phyloP scores from a whole-genome alignment of 2,113 vertebrate genomes.

The Corapipo altera region DNA sequence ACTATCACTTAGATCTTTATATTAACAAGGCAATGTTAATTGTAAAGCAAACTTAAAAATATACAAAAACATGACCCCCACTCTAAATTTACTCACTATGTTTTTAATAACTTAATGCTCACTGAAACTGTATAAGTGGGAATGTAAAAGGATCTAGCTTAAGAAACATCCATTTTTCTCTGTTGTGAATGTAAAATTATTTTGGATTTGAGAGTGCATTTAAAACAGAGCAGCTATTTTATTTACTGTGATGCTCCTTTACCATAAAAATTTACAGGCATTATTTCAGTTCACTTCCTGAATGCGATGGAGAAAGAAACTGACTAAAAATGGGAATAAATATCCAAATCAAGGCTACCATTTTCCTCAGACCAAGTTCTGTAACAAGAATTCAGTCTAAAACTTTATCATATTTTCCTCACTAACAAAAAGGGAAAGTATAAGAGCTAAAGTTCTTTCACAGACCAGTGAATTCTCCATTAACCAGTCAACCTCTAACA shows the following conservation, averaged over 20 bases:
- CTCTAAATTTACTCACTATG: neutral
- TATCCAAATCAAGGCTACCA: neutral
- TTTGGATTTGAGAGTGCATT: neutral
- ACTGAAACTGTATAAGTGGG: neutral
- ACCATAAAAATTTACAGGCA: neutral
- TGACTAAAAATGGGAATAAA: neutral
- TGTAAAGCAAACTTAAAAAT: neutral
- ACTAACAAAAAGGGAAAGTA: neutral
- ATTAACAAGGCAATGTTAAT: neutral
- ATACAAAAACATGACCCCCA: neutral
- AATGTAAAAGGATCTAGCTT: neutral
- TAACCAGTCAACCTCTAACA: neutral
- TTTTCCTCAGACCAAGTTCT: neutral
- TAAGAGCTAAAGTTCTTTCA: neutral
- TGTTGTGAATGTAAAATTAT: neutral
- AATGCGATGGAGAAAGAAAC: neutral
- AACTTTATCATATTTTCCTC: neutral
- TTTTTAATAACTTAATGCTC: neutral
- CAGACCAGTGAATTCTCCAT: neutral
- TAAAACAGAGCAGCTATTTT: neutral
- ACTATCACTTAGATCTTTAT: neutral
- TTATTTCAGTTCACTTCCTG: neutral
- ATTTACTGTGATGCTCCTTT: neutral
- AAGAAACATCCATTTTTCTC: neutral
- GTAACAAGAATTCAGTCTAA: neutral